Evolutionary conservation across 2,797 vertebrate genomes (phyloP).

Genomic region (Apodemus agrarius): DNA sequence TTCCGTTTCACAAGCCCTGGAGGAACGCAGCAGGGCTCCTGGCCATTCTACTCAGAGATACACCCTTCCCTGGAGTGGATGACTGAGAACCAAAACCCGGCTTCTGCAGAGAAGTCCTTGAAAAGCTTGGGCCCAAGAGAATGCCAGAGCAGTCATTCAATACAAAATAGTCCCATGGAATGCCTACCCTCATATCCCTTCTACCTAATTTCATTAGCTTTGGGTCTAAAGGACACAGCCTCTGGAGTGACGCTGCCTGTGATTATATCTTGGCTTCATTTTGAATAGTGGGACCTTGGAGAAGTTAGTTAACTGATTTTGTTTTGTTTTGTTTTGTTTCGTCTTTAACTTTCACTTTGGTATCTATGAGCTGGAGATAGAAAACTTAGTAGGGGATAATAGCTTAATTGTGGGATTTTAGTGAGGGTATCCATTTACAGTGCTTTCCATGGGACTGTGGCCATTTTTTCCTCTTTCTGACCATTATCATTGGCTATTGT

Average conservation of each 20-base stretch:
- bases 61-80: neutral
- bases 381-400: neutral
- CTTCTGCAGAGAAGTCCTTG: neutral
- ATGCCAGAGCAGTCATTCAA: neutral
- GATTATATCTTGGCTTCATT: neutral
- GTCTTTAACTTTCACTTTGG: neutral
- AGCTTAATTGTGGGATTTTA: constrained; percentile 5
- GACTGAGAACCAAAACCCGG: neutral
- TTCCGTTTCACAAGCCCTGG: neutral
- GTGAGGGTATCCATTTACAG: neutral
- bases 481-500: neutral
- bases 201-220: neutral
- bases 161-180: neutral
- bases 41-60: neutral
- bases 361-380: neutral
- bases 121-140: neutral
- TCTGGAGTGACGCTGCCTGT: neutral
- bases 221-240: neutral
- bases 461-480: neutral
- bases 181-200: neutral
- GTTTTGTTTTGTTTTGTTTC: neutral
- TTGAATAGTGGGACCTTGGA: neutral
- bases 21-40: neutral
- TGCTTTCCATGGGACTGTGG: neutral
- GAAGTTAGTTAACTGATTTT: neutral